Evolutionary conservation across 2,888 invertebrate genomes (phyloP), one percentile per base, ranked within the genome.

Genomic region (Agonopterix heracliana): DNA sequence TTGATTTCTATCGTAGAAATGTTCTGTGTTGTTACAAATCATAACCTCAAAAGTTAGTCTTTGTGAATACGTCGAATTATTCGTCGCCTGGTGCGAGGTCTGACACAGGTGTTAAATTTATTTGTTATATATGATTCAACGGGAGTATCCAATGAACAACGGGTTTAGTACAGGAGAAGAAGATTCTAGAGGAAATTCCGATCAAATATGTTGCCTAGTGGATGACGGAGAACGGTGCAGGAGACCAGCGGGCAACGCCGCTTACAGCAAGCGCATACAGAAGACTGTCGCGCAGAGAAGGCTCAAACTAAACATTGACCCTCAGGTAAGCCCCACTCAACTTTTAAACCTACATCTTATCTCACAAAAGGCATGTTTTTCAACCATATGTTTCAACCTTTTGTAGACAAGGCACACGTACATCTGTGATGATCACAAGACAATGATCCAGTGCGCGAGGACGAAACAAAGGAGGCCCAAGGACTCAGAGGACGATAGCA

Each of bases 381-480:
- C n/a, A 9, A 38, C 42, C 42, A 42, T 42, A 42, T 42, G 42
- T 13, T 41, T n/a, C n/a, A 47, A 42, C n/a, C n/a, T n/a, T 53
- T 79, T 76, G 44, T 81, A 97, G 97, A 97, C 96, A 40, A 92
- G 95, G 64, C 98, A 98, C 76, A 96, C 95, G 64, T 98, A 98
- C 78, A 98, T 98, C 68, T 98, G 98, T 85, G 98, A 98, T 76
- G 94, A 94, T 72, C 98, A 98, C 83, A 98, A 98, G 85, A 94
- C 94, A 75, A 94, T 98, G 71, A 98, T 98, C 64, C 98, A 98
- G 78, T 96, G 95, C 78, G 96, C 97, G n/a, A 91, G 98, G 61
- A 95, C 95, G 11, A 97, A 97, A 76, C 93, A 97, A 53, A 75
- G 89, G 61, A 90, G 96, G 63, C 92, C 96, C 55, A 96, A 97